A percentile compares a stretch with the other conserved stretches of the same genome.
These are phyloP conservation scores for Choristoneura fumiferana DNA, from an alignment of 1,140 invertebrate genomes.

Conservation along the genomic window DNA sequence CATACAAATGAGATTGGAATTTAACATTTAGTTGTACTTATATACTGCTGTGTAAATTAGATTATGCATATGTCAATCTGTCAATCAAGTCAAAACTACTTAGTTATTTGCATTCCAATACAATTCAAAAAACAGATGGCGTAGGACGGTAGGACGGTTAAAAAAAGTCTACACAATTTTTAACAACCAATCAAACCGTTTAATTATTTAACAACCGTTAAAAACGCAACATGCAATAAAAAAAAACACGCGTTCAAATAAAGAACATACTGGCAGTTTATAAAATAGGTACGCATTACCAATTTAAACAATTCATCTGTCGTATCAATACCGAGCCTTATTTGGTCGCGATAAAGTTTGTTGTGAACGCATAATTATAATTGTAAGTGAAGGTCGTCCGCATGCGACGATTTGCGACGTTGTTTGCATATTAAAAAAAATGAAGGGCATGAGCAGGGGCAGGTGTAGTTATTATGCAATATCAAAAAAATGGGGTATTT, in stretches of 20 bases:
- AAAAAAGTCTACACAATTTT: too few relatives aligned
- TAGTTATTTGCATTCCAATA: background rate
- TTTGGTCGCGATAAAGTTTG: constrained; percentile 1
- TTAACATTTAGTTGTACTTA: background rate
- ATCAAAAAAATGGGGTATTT: too few relatives aligned
- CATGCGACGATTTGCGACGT: background rate
- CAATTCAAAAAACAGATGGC: too few relatives aligned
- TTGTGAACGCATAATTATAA: constrained; percentile 4
- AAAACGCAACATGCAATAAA: background rate
- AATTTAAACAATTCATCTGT: background rate
- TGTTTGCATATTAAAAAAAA: constrained; percentile 3
- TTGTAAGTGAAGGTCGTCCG: constrained; percentile 5
- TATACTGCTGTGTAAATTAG: constrained; percentile 2
- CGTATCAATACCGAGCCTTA: background rate
- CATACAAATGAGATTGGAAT: too few relatives aligned
- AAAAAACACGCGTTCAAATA: constrained; percentile 3
- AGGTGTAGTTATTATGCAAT: too few relatives aligned
- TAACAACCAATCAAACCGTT: too few relatives aligned
- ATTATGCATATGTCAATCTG: constrained; percentile 6
- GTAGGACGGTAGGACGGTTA: too few relatives aligned
- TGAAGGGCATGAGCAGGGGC: too few relatives aligned
- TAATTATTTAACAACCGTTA: background rate
- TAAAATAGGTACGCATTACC: background rate
- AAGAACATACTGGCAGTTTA: constrained; percentile 10
- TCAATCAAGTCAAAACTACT: background rate